phyloP scores from a whole-genome alignment of 2,797 vertebrate species.

The Scleropages formosus region DNA sequence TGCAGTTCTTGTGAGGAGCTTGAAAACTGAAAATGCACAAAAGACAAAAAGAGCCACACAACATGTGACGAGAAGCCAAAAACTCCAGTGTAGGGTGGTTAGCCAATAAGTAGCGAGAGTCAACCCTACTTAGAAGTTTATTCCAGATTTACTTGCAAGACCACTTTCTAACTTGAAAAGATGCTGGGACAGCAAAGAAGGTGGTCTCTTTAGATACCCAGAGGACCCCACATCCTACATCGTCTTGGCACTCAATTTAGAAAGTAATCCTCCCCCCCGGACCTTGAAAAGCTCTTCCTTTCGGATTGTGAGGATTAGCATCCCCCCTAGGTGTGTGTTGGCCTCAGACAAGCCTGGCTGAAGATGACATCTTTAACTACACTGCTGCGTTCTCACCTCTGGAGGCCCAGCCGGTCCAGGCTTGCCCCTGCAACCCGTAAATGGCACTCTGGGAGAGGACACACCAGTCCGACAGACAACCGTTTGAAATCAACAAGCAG shows the following conservation, averaged over 20 bases:
- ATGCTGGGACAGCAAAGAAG: neutral
- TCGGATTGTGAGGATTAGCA: constrained; percentile 50
- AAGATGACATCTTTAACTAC: constrained; percentile 53
- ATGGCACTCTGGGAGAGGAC: neutral
- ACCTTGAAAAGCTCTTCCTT: constrained; percentile 46
- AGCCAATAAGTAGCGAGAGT: too few species aligned
- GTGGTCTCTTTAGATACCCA: neutral
- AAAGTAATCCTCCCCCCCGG: constrained; percentile 44
- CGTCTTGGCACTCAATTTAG: constrained; percentile 43
- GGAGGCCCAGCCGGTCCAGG: neutral
- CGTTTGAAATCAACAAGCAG: neutral
- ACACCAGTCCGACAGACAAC: neutral
- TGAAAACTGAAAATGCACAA: neutral
- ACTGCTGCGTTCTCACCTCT: constrained; percentile 26
- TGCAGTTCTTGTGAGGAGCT: neutral
- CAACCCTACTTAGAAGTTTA: neutral
- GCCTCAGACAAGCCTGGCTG: constrained; percentile 55
- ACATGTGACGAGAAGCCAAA: neutral
- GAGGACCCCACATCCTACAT: constrained; percentile 27
- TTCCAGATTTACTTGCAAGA: neutral
- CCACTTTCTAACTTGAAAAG: neutral
- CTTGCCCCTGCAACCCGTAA: neutral
- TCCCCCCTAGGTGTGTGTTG: constrained; percentile 36
- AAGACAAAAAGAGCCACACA: neutral
- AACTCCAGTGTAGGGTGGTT: neutral